Conservation (phyloP, 1,140 invertebrate genomes). For the Drosophila watanabei region DNA sequence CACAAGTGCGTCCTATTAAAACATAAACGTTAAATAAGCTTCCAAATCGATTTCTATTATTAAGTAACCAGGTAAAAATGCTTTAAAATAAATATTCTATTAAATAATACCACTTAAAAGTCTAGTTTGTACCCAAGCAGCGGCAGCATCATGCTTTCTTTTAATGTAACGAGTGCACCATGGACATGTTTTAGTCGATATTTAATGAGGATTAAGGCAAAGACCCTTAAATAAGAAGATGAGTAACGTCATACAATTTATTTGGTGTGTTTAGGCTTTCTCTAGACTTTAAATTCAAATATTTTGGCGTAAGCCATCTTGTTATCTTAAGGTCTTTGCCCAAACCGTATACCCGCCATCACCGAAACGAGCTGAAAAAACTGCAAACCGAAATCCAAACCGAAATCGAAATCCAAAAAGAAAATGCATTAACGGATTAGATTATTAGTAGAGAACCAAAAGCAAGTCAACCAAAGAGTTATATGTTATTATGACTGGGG, state of each 20-base stretch:
- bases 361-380: constrained; percentile 25
- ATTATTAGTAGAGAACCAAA: constrained; percentile 44
- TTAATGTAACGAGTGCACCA: constrained; percentile 13
- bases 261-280: neutral
- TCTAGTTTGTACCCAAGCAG: constrained; percentile 26
- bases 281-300: neutral
- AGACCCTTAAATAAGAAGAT: neutral
- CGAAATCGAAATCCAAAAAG: neutral
- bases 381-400: constrained; percentile 14
- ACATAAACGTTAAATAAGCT: constrained; percentile 3
- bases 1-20: constrained; percentile 6
- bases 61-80: neutral
- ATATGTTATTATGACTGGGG: constrained; percentile 27
- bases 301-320: neutral
- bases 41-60: neutral
- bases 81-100: neutral
- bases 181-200: constrained; percentile 16
- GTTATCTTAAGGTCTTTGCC: neutral
- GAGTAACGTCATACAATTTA: neutral
- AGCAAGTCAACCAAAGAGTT: constrained; percentile 34
- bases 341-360: constrained; percentile 40
- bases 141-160: constrained; percentile 21
- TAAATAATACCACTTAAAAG: constrained; percentile 4
- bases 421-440: constrained; percentile 42
- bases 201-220: neutral